Evolutionary conservation across 2,888 invertebrate species (phyloP).

Genomic region (Mesorhabditis spiculigera): DNA sequence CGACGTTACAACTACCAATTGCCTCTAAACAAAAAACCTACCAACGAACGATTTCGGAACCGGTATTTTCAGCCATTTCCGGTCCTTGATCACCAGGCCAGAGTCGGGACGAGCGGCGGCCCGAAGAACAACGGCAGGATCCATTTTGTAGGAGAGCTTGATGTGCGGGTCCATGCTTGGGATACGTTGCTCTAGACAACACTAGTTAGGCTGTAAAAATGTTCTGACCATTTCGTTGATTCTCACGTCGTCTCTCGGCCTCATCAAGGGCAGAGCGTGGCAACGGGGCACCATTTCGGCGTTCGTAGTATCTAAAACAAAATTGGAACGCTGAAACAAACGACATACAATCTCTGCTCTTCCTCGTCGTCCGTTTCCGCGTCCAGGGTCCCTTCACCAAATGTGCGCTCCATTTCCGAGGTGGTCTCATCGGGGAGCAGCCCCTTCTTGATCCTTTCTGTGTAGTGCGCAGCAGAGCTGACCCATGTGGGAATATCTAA

Average conservation of each 20-base stretch:
- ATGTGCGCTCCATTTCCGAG: conserved; percentile 28
- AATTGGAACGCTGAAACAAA: not conserved
- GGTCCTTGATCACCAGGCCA: conserved; percentile 89
- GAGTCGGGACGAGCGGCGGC: conserved; percentile 94
- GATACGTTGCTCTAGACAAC: too few species aligned
- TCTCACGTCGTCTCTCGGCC: conserved; percentile 26
- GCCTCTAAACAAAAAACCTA: conserved; percentile 7
- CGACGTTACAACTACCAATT: not conserved
- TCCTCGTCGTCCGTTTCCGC: conserved; percentile 31
- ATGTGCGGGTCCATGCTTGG: too few species aligned
- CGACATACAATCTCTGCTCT: not conserved
- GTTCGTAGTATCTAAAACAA: conserved; percentile 26
- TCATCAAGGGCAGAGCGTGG: conserved; percentile 25
- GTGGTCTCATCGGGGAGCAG: conserved; percentile 25
- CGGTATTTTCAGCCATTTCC: conserved; percentile 98
- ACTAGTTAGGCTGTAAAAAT: not conserved
- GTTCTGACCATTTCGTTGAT: conserved; percentile 27
- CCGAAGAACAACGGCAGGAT: conserved; percentile 69
- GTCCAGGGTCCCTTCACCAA: conserved; percentile 30
- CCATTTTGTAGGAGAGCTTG: conserved; percentile 17
- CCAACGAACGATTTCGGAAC: conserved; percentile 98
- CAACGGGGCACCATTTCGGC: conserved; percentile 30
- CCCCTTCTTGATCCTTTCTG: conserved; percentile 13
- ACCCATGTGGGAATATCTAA: not conserved
- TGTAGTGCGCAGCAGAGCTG: not conserved